phyloP scores from a whole-genome alignment of 2,113 vertebrate genomes.

The Microcebus lehilahytsara region DNA sequence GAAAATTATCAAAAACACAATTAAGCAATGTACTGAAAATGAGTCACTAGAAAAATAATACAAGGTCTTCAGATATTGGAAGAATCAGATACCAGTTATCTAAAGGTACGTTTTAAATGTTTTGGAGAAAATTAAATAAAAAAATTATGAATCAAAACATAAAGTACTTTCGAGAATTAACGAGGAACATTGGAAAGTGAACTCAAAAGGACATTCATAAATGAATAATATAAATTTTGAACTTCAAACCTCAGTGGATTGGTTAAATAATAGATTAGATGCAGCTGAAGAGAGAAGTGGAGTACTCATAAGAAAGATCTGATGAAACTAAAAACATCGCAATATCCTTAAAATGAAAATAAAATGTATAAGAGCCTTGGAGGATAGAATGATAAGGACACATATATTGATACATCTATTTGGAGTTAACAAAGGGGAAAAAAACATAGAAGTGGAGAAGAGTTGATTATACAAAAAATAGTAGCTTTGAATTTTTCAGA shows the following conservation, averaged over 20 bases:
- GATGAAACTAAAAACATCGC: neutral
- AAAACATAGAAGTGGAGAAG: neutral
- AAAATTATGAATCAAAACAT: neutral
- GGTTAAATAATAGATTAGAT: neutral
- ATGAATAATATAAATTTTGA: neutral
- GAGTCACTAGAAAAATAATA: neutral
- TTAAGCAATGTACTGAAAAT: neutral
- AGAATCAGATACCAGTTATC: neutral
- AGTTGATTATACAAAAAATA: neutral
- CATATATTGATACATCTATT: neutral
- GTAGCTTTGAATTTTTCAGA: neutral
- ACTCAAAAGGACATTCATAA: neutral
- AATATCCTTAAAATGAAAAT: neutral
- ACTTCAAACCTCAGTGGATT: neutral
- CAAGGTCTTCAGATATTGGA: neutral
- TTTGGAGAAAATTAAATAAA: neutral
- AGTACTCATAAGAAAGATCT: neutral
- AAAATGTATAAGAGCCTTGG: neutral
- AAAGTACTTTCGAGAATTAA: neutral
- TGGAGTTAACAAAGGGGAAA: neutral
- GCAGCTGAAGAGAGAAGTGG: neutral
- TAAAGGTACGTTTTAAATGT: neutral
- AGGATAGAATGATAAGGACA: neutral
- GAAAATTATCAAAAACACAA: conserved; percentile 13
- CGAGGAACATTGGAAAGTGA: neutral